Base-by-base conservation (phyloP, 2,113 vertebrate species). In the Corydoras sp. region DNA sequence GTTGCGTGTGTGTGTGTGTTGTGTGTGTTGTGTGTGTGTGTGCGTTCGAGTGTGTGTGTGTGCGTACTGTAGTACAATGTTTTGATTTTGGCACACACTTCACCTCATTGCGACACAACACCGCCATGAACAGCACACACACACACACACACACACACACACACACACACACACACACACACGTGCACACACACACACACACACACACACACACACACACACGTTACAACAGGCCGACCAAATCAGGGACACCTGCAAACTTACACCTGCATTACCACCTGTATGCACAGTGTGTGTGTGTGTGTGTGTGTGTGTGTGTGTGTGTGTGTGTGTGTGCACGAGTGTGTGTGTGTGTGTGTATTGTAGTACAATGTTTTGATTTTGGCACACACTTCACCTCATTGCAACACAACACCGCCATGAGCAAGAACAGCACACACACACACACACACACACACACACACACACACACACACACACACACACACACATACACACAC, bases 341-440 rank as follows among this genome's bases (percentile, higher is more conserved):
- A 77, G 53, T 63, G 60, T 65, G 75, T 48, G 62, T 60, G 31
- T 51, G 61, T 11, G n/a, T 69, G 72, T 65, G 51, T 58, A 70
- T 67, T 50, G 15, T 3, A 10, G 13, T 1, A 68, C 32, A 66
- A 69, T 78, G 73, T 71, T 76, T 81, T 62, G 74, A 71, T 71
- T 68, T 58, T 50, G 71, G 55, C 76, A 58, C 69, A 74, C 50
- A 18, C 55, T 55, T 50, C 56, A 69, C 72, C 30, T 54, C 55
- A 2, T 32, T 55, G 69, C 58, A 58, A 56, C 24, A 58, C 54
- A 65, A 53, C 63, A 72, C 58, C 54, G 65, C 60, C 65, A 68
- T 30, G 51, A 68, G 31, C 54, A 73, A 65, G 12, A 55, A 29
- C 10, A 0, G 18, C 48, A 55, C 58, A 15, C 59, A 51, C 71